Evolutionary conservation across 2,797 vertebrate species (phyloP).

Genomic region (Petrocephalus schoutedeni): DNA sequence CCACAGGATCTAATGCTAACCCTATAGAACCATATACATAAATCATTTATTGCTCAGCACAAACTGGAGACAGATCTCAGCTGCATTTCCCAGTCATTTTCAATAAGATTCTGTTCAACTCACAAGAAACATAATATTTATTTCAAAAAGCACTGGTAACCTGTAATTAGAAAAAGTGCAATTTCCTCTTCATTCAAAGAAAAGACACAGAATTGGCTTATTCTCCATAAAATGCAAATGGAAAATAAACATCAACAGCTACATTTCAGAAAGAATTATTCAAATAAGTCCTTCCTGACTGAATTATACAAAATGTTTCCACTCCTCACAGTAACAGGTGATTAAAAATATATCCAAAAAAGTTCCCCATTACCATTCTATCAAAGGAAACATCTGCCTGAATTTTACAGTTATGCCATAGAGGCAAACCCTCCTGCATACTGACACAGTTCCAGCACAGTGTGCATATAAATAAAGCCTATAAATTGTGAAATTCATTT

Average conservation of each 20-base stretch:
- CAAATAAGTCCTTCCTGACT: background rate
- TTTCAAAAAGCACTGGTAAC: background rate
- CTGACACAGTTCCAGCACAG: background rate
- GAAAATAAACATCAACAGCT: background rate
- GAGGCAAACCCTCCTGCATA: background rate
- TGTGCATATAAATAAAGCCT: background rate
- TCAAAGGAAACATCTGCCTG: background rate
- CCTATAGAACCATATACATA: background rate
- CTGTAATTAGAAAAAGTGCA: background rate
- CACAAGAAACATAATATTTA: background rate
- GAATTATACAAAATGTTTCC: background rate
- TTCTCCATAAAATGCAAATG: background rate
- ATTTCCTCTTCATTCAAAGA: background rate
- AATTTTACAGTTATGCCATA: background rate
- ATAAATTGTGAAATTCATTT: background rate
- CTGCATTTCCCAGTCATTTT: background rate
- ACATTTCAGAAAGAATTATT: background rate
- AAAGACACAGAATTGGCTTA: background rate
- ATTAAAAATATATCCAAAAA: constrained; percentile 3
- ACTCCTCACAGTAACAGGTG: background rate
- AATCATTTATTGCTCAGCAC: background rate
- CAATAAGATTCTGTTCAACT: background rate
- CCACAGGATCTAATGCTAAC: background rate
- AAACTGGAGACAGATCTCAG: background rate
- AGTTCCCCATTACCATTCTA: background rate